phyloP scores from a whole-genome alignment of 2,888 invertebrate genomes.

The Pimpla rufipes region DNA sequence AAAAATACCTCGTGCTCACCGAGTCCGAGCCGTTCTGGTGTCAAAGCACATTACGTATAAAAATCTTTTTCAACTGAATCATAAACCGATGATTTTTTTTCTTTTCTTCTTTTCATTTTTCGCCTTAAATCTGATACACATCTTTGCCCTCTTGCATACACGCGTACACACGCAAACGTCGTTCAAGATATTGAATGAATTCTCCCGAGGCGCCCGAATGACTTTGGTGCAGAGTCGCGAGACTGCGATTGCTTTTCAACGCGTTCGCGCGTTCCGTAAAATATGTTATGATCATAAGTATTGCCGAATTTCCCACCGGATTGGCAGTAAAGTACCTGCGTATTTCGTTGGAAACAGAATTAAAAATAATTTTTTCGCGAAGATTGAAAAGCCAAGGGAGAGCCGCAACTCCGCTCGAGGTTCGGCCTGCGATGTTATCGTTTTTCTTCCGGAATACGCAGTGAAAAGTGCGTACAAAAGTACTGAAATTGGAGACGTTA shows the following conservation, averaged over 20 bases:
- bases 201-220: neutral
- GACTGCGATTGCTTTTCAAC: neutral
- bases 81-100: constrained; percentile 47
- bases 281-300: neutral
- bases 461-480: constrained; percentile 13
- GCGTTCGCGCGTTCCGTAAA: neutral
- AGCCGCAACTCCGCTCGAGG: neutral
- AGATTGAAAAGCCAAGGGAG: neutral
- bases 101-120: constrained; percentile 11
- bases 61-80: constrained; percentile 53
- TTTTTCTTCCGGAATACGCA: neutral
- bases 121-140: constrained; percentile 21
- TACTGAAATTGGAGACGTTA: neutral
- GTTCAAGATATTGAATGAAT: constrained; percentile 16
- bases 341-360: too few species aligned
- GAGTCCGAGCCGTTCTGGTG: constrained; percentile 58
- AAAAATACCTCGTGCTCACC: constrained; percentile 64
- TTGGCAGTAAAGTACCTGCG: too few species aligned
- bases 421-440: neutral
- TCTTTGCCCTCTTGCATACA: constrained; percentile 9
- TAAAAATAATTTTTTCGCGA: too few species aligned
- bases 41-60: constrained; percentile 54
- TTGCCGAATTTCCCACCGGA: too few species aligned
- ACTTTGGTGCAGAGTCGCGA: neutral
- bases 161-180: constrained; percentile 16